These are phyloP conservation scores for Conus betulinus DNA, from an alignment of 1,140 invertebrate genomes.

Conservation along the genomic window DNA sequence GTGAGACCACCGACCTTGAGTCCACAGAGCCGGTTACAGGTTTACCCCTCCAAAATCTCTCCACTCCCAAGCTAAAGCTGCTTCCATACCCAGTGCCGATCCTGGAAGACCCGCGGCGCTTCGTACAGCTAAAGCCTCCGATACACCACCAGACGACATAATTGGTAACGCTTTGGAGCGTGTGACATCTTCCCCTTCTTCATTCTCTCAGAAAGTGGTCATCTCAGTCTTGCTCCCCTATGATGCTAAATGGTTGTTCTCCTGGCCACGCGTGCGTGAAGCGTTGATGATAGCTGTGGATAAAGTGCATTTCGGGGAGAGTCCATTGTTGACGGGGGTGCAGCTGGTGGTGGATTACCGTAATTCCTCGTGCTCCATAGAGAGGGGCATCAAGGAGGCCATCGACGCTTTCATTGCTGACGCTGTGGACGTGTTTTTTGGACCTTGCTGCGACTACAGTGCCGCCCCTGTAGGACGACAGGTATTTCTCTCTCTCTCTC, in stretches of 20 bases:
- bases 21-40: neutral
- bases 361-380: constrained; percentile 61
- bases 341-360: constrained; percentile 56
- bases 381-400: constrained; percentile 62
- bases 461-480: constrained; percentile 93
- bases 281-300: constrained; percentile 58
- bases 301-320: constrained; percentile 39
- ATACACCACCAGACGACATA: neutral
- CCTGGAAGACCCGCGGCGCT: neutral
- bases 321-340: constrained; percentile 32
- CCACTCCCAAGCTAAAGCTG: neutral
- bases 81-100: neutral
- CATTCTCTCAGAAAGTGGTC: neutral
- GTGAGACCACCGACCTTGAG: neutral
- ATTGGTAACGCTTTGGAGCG: neutral
- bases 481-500: constrained; percentile 72
- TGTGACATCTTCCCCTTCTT: neutral
- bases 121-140: neutral
- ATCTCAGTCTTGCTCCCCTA: constrained; percentile 56
- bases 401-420: constrained; percentile 62
- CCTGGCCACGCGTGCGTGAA: constrained; percentile 51
- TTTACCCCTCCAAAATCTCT: neutral
- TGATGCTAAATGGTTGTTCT: constrained; percentile 53
- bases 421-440: constrained; percentile 87
- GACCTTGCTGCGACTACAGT: constrained; percentile 93